These are phyloP conservation scores for Embiotoca jacksoni DNA, from an alignment of 2,113 vertebrate genomes.

Conservation along the genomic window DNA sequence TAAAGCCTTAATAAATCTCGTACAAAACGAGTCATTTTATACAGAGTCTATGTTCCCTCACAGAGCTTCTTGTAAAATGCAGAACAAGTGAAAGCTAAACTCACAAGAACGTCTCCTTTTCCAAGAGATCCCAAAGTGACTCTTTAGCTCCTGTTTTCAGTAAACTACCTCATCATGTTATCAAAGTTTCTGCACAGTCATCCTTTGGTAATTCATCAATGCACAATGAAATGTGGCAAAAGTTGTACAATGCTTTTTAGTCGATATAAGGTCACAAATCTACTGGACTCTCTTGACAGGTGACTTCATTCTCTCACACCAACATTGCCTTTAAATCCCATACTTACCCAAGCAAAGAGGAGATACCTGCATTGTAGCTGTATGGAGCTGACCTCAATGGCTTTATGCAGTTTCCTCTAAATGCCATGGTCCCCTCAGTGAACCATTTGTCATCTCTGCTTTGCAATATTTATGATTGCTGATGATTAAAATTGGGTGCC, in stretches of 20 bases:
- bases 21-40: constrained; percentile 7
- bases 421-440: not conserved
- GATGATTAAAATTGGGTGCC: no score
- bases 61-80: constrained; percentile 14
- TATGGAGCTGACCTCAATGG: no score
- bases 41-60: not conserved
- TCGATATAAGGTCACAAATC: no score
- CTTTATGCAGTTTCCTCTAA: not conserved
- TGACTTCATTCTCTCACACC: no score
- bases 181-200: no score
- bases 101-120: constrained; percentile 37
- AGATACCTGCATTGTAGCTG: not conserved
- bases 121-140: not conserved
- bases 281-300: no score
- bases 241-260: no score
- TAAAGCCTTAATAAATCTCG: constrained; percentile 81
- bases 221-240: no score
- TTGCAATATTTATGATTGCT: not conserved
- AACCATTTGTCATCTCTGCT: not conserved
- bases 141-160: not conserved
- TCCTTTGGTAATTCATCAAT: no score
- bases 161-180: no score
- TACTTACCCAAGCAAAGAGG: not conserved
- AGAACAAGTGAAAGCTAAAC: constrained; percentile 18
- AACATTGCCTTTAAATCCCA: no score